Conservation (phyloP, 30 jellyfish, hydroid and myxozoan species). For the Cassiopea andromeda region DNA sequence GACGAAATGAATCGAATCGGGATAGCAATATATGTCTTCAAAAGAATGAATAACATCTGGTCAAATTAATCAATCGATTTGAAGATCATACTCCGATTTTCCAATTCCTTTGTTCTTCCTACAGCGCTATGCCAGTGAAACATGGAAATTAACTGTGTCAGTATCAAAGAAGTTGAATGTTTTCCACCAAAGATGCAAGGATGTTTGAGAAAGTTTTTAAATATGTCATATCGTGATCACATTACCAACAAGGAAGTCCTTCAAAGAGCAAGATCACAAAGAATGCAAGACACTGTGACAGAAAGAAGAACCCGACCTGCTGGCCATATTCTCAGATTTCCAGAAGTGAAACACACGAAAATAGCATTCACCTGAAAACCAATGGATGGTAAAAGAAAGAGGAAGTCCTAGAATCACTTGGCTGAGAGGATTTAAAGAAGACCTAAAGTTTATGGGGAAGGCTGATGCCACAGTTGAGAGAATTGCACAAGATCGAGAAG, state of each 20-base stretch:
- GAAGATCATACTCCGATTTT: background rate
- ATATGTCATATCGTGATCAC: background rate
- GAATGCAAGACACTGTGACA: background rate
- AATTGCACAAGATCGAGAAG: slow-evolving; percentile 1
- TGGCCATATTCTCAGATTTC: slow-evolving; percentile 20
- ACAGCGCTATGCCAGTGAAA: slow-evolving; percentile 22
- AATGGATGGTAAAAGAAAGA: slow-evolving; percentile 3
- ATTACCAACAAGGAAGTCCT: slow-evolving; percentile 13
- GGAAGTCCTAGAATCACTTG: slow-evolving; percentile 15
- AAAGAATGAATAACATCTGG: slow-evolving; percentile 13
- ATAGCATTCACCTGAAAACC: background rate
- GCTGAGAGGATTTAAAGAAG: background rate
- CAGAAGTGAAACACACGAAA: background rate
- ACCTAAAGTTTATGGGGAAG: background rate
- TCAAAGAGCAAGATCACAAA: background rate
- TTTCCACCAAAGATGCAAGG: background rate
- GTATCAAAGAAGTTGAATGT: background rate
- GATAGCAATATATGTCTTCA: slow-evolving; percentile 14
- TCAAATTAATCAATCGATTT: background rate
- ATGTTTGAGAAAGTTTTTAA: background rate
- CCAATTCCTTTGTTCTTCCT: slow-evolving; percentile 1
- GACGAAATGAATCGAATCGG: slow-evolving; percentile 8
- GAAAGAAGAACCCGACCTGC: slow-evolving; percentile 9
- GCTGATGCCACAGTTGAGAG: background rate
- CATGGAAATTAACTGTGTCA: slow-evolving; percentile 6